Base-by-base conservation (phyloP, 2,113 vertebrate species). In the Clarias batrachus region DNA sequence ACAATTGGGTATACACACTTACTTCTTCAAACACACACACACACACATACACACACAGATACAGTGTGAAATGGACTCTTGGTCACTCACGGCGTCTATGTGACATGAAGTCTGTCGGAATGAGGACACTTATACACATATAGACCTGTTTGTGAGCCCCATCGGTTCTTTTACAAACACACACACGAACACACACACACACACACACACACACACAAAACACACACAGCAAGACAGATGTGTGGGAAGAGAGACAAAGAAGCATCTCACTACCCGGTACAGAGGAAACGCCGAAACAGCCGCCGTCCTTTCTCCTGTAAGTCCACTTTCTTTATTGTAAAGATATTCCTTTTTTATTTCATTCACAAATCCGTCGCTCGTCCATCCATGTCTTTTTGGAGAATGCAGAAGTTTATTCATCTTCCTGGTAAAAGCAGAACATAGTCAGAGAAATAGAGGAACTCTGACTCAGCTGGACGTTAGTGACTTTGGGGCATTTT, bases 191-290 rank as follows among this genome's bases (percentile, higher is more conserved):
- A 41, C 70, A 73, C 30, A 21, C 70, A 23, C 70, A 41, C 33
- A 30, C 65, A 68, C n/a, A 30, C 65, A 68, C 65, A 33, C 66
- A 30, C 65, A 66, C n/a, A 66, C 60, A 63, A 3, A 27, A 70
- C 70, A 71, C 4, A 83, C n/a, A 86, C 74, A 87, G n/a, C 57
- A 81, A 86, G 78, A 81, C 85, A 86, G 65, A 81, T 81, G 85
- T 86, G 65, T 62, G 78, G 37, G 25, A 86, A 81, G 65, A 71
- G 14, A 86, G 63, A 81, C 52, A 71, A 81, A 81, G 54, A 33
- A 71, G 66, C 33, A 48, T 70, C 54, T 66, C 37, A 73, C 54
- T 71, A 37, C 19, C 3, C 59, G 30, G 54, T 33, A 74, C 79
- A 74, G 56, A 78, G 56, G 84, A 56, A 0, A 5, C 54, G 7